A percentile compares a stretch with the other conserved stretches of the same genome.
phyloP scores from a whole-genome alignment of 2,797 vertebrate genomes.

The Macropus fuliginosus region DNA sequence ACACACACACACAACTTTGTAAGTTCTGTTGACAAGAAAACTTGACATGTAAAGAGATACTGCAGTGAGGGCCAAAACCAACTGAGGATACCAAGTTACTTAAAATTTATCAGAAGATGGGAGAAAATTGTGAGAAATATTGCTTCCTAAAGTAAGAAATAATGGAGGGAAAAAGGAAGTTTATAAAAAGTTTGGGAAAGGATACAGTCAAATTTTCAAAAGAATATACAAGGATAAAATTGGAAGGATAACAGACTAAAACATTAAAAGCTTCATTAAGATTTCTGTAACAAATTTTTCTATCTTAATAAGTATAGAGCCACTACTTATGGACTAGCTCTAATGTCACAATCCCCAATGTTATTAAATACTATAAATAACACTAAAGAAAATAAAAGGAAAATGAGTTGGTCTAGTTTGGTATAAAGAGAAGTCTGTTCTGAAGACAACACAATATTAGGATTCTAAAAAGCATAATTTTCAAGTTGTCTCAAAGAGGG shows the following conservation, averaged over 20 bases:
- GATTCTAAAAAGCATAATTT: neutral
- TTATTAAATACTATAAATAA: neutral
- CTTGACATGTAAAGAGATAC: neutral
- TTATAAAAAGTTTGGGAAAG: neutral
- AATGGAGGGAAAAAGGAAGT: neutral
- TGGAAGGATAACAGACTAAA: neutral
- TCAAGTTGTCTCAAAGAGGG: neutral
- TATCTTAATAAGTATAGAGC: neutral
- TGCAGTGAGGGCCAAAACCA: neutral
- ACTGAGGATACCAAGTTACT: neutral
- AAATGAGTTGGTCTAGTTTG: neutral
- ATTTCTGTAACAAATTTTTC: neutral
- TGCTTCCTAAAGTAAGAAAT: neutral
- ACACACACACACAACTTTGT: too few species aligned
- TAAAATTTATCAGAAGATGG: neutral
- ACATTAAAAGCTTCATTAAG: neutral
- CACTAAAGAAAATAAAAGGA: neutral
- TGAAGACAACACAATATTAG: neutral
- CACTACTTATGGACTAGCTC: neutral
- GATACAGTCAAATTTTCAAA: neutral
- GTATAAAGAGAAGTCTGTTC: neutral
- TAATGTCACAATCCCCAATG: neutral
- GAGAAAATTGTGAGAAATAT: neutral
- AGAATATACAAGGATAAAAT: neutral
- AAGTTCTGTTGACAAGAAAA: too few species aligned